Evolutionary conservation across 2,113 vertebrate species (phyloP).

Genomic region (Chroicocephalus ridibundus): DNA sequence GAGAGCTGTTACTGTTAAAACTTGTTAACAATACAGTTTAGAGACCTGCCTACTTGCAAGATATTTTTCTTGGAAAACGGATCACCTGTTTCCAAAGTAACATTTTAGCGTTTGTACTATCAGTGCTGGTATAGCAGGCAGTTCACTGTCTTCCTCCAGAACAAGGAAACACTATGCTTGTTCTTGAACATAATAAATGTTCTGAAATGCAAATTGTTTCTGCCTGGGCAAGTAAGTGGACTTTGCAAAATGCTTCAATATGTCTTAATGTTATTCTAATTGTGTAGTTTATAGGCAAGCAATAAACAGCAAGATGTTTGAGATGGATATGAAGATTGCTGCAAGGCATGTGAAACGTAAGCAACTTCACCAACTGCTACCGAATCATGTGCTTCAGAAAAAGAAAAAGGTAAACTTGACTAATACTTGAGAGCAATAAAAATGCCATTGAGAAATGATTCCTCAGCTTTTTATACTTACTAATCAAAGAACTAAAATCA

Average conservation of each 20-base stretch:
- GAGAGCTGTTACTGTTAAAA: not conserved
- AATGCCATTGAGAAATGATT: not conserved
- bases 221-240: conserved; percentile 18
- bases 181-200: not conserved
- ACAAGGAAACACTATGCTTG: not conserved
- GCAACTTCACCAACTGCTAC: conserved; percentile 85
- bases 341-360: conserved; percentile 86
- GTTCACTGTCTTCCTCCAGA: not conserved
- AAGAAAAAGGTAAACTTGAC: conserved; percentile 80
- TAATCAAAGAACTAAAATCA: not conserved
- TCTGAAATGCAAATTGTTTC: not conserved
- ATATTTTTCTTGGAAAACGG: not conserved
- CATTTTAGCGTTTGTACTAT: not conserved
- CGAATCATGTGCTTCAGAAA: conserved; percentile 83
- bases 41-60: not conserved
- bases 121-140: not conserved
- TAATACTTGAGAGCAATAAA: not conserved
- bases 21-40: not conserved
- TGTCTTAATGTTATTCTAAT: conserved; percentile 60
- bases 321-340: conserved; percentile 89
- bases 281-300: conserved; percentile 90
- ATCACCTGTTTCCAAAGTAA: not conserved
- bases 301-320: conserved; percentile 89
- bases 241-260: conserved; percentile 22
- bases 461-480: not conserved